Evolutionary conservation across 2,113 vertebrate species (phyloP).

Genomic region (Mus spicilegus): DNA sequence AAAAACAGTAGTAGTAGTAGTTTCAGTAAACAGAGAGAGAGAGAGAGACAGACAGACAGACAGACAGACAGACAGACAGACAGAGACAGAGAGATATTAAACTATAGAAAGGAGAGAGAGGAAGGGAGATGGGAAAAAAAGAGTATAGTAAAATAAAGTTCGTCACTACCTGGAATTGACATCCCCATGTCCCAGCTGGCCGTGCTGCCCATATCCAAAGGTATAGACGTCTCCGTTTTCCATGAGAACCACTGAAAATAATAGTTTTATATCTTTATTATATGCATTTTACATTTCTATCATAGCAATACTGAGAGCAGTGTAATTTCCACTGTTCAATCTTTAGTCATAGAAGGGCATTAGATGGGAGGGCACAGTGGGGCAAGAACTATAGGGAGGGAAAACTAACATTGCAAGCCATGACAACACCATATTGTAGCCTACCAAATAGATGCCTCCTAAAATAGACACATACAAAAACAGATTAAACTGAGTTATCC

Average conservation of each 20-base stretch:
- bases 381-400: background rate
- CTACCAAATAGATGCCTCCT: background rate
- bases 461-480: background rate
- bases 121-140: background rate
- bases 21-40: background rate
- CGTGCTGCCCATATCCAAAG: conserved; percentile 98
- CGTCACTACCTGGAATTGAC: conserved; percentile 95
- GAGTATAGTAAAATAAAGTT: background rate
- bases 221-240: conserved; percentile 99
- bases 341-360: background rate
- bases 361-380: background rate
- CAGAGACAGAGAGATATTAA: background rate
- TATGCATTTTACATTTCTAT: conserved; percentile 48
- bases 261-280: conserved; percentile 53
- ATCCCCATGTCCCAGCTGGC: conserved; percentile 97
- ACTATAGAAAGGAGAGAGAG: no score
- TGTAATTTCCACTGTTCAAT: conserved; percentile 34
- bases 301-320: background rate
- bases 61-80: background rate
- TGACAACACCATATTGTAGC: background rate
- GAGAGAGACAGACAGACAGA: background rate
- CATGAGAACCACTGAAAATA: conserved; percentile 95
- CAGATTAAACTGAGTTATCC: background rate
- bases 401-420: background rate
- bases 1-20: background rate